A percentile compares a stretch with the other conserved stretches of the same genome.
Evolutionary conservation across 2,888 invertebrate genomes (phyloP).

Genomic region (Mantis religiosa): DNA sequence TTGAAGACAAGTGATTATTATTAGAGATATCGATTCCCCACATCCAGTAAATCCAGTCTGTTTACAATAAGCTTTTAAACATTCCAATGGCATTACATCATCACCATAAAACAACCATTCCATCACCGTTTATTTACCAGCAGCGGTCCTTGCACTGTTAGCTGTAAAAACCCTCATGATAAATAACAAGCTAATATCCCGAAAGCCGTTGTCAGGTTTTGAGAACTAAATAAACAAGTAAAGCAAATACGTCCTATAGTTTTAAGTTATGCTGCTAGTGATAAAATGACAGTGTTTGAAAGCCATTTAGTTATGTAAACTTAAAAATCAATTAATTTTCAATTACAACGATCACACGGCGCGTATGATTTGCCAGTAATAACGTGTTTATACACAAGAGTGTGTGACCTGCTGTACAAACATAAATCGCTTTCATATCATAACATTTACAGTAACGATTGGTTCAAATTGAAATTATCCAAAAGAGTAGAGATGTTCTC

Average conservation of each 20-base stretch:
- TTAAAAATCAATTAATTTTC: not conserved
- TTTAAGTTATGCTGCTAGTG: not conserved
- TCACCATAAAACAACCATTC: too few relatives aligned
- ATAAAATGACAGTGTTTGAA: not conserved
- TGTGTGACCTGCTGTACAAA: not conserved
- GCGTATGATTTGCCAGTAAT: not conserved
- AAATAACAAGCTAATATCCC: not conserved
- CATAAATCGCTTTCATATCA: not conserved
- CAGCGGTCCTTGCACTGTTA: too few relatives aligned
- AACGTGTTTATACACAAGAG: not conserved
- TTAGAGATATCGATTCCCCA: too few relatives aligned
- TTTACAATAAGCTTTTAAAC: too few relatives aligned
- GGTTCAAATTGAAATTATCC: too few relatives aligned
- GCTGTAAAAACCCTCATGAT: too few relatives aligned
- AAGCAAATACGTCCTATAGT: not conserved
- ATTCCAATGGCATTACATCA: too few relatives aligned
- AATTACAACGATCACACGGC: not conserved
- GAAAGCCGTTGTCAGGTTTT: not conserved
- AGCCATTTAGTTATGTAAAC: not conserved
- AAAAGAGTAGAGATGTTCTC: too few relatives aligned
- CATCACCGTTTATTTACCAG: too few relatives aligned
- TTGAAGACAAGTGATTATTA: too few relatives aligned
- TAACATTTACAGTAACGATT: not conserved
- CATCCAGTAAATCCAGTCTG: too few relatives aligned
- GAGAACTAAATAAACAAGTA: not conserved